Conservation (phyloP, 1,140 invertebrate species). For the Chionoecetes opilio region DNA sequence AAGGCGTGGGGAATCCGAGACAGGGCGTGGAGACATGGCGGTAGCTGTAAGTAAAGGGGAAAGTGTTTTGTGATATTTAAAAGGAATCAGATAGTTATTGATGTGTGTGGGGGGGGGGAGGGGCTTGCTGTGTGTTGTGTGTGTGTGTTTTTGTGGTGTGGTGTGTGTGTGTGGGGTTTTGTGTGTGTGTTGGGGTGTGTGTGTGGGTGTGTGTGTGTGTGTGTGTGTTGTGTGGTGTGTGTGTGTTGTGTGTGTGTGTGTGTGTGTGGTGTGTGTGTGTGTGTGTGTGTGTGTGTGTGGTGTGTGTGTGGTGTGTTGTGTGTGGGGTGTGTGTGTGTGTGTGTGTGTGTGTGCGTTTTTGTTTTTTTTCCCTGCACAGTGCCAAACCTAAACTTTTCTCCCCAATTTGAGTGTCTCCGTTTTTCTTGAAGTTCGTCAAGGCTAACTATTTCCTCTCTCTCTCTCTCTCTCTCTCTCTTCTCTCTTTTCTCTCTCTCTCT, state of each 20-base stretch:
- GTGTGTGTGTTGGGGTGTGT: neutral
- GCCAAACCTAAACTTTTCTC: neutral
- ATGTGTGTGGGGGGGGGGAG: neutral
- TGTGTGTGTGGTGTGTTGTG: no score
- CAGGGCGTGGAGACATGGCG: neutral
- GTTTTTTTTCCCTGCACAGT: no score
- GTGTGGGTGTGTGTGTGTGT: no score
- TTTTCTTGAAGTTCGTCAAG: neutral
- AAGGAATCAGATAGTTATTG: neutral
- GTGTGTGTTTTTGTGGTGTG: no score
- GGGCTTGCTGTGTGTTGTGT: neutral
- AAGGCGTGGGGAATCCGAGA: neutral
- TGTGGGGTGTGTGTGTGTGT: no score
- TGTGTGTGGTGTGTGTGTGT: no score
- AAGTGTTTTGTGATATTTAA: neutral
- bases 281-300: no score
- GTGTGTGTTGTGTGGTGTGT: no score
- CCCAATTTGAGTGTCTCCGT: neutral
- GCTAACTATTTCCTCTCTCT: neutral
- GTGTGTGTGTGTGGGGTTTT: neutral
- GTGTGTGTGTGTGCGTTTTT: no score
- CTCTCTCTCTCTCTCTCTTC: no score
- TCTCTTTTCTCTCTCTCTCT: no score
- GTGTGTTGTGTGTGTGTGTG: no score
- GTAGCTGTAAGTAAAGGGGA: neutral